phyloP scores from a whole-genome alignment of 2,888 invertebrate genomes.

The Drosophila buzzatii region DNA sequence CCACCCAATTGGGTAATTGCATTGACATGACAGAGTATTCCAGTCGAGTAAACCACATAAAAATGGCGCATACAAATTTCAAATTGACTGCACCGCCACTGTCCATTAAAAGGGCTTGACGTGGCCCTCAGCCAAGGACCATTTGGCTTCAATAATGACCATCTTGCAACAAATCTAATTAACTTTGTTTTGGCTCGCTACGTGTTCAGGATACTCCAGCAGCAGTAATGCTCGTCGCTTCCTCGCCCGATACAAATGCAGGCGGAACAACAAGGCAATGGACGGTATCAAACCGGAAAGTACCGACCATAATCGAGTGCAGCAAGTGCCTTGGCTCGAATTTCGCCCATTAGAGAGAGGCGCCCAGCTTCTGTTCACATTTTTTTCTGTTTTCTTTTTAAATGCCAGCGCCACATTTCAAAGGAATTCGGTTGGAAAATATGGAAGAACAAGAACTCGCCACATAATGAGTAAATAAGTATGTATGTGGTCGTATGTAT shows the following conservation, averaged over 20 bases:
- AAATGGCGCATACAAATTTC: slow-evolving; percentile 58
- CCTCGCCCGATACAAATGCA: slow-evolving; percentile 12
- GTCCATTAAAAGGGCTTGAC: slow-evolving; percentile 48
- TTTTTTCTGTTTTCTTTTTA: slow-evolving; percentile 4
- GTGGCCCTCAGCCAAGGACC: slow-evolving; percentile 31
- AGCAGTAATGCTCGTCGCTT: slow-evolving; percentile 3
- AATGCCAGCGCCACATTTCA: slow-evolving; percentile 38
- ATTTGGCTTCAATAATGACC: slow-evolving; percentile 67
- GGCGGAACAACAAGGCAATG: slow-evolving; percentile 15
- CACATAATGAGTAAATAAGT: slow-evolving; percentile 33
- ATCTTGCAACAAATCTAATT: slow-evolving; percentile 79
- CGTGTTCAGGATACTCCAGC: slow-evolving; percentile 58
- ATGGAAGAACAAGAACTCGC: slow-evolving; percentile 55
- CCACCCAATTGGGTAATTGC: slow-evolving; percentile 41
- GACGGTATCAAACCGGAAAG: slow-evolving; percentile 58
- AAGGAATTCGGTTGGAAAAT: slow-evolving; percentile 72
- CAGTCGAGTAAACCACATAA: slow-evolving; percentile 66
- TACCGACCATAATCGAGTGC: slow-evolving; percentile 66
- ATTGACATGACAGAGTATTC: slow-evolving; percentile 45
- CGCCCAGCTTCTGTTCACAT: slow-evolving; percentile 14
- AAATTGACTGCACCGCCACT: slow-evolving; percentile 54
- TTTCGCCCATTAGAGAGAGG: slow-evolving; percentile 39
- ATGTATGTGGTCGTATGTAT: slow-evolving; percentile 23
- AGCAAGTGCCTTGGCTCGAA: slow-evolving; percentile 56
- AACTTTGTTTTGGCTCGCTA: slow-evolving; percentile 74